phyloP scores from a whole-genome alignment of 37 sponge, comb jelly and placozoan species.

The Agelas oroides region DNA sequence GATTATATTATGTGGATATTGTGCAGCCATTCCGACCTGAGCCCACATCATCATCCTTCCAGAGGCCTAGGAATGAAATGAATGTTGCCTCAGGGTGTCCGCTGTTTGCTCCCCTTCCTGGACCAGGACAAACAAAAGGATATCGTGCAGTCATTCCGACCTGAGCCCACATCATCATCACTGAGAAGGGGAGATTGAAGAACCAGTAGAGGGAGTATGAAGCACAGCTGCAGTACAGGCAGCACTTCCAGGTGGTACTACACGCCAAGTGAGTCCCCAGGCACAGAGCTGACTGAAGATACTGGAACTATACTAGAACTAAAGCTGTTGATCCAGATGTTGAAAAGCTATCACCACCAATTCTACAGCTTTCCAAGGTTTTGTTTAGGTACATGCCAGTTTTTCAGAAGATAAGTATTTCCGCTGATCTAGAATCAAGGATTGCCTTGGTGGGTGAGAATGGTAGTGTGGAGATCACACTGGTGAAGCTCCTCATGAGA shows the following conservation, averaged over 20 bases:
- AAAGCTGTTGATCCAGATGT: conserved; percentile 47
- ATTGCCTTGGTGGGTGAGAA: conserved; percentile 89
- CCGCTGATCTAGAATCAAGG: conserved; percentile 72
- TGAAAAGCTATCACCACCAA: conserved; percentile 86
- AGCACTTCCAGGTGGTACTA: conserved; percentile 86
- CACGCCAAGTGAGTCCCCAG: conserved; percentile 90
- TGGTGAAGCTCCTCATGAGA: conserved; percentile 82
- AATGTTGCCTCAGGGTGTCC: conserved; percentile 92
- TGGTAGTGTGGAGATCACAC: conserved; percentile 89
- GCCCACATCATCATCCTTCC: conserved; percentile 57
- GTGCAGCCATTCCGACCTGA: conserved; percentile 80
- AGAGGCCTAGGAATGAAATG: conserved; percentile 75
- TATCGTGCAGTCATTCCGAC: no score
- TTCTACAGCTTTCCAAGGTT: conserved; percentile 70
- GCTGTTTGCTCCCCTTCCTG: conserved; percentile 73
- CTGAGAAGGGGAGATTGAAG: conserved; percentile 80
- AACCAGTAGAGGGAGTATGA: conserved; percentile 94
- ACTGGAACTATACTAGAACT: conserved; percentile 60
- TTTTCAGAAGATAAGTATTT: conserved; percentile 72
- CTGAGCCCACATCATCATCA: no score
- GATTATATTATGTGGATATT: no score
- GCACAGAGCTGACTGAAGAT: conserved; percentile 93
- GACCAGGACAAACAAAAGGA: no score
- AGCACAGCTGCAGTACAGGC: conserved; percentile 84
- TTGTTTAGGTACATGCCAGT: conserved; percentile 62